Conservation (phyloP, 2,888 invertebrate species). For the Lutraria lutraria region DNA sequence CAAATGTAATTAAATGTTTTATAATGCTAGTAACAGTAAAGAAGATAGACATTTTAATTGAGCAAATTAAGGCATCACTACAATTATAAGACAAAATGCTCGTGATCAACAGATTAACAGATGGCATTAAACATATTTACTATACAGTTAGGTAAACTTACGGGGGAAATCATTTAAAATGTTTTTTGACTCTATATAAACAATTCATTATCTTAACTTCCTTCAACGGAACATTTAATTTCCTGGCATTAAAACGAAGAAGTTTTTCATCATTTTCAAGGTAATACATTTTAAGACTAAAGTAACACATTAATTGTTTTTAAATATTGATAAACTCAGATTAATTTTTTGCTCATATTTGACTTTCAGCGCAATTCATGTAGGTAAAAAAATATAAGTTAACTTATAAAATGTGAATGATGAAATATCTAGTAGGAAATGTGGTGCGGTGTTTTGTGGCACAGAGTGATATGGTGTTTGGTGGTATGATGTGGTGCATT, state of each 20-base stretch:
- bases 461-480: no score
- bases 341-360: neutral
- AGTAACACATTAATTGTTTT: neutral
- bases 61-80: neutral
- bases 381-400: no score
- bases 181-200: neutral
- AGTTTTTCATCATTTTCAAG: neutral
- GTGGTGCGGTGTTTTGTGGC: no score
- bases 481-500: no score
- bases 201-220: neutral
- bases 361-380: neutral
- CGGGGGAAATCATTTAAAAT: neutral
- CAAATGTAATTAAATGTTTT: neutral
- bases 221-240: neutral
- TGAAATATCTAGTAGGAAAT: no score
- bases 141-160: neutral
- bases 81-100: neutral
- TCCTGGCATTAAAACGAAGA: neutral
- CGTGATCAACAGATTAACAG: neutral
- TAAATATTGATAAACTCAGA: neutral
- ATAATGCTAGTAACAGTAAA: neutral
- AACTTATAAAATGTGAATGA: no score
- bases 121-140: neutral
- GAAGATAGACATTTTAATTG: slow-evolving; percentile 1
- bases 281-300: neutral